Evolutionary conservation across 2,888 invertebrate species (phyloP), one percentile per base, ranked within the genome.

Genomic region (Caenorhabditis panamensis): DNA sequence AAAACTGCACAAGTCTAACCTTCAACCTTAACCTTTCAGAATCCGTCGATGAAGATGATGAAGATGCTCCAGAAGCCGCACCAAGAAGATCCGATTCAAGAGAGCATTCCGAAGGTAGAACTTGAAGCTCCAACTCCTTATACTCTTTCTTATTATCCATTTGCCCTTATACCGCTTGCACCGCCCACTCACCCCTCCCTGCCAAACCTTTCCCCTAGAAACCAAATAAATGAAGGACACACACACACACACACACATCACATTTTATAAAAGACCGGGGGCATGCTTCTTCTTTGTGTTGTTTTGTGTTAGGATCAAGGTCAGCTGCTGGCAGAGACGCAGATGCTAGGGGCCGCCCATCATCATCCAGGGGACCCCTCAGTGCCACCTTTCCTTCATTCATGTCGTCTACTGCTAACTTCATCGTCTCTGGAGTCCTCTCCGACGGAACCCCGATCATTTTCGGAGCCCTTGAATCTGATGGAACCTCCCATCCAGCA

Each of bases 381-480:
- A 16, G 64, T 31, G 11, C 31, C 28, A 26, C 51, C 11, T 56
- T 66, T 56, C 22, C 53, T 63, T 31, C 18, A 8, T 41, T 41
- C 22, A 73, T 67, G 67, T 67, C 67, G 41, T 61, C 67, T 8
- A 67, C 67, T 51, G 67, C 76, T 59, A 67, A 76, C 37, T 67
- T 59, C 20, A 71, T 82, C 61, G 82, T 84, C 54, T 66, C 61
- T 24, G 86, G 86, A 31, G 67, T 84, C 47, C 80, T 82, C 13
- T 58, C 86, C 41, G 62, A 67, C 64, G 83, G 85, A 24, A 62
- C 69, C 44, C 61, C 77, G 47, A 72, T 83, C 44, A 26, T 76
- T 8, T 64, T 79, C 22, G 82, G 82, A 37, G 69, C 81, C 41
- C 59, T 77, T 26, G 49, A 59, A 56, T 59, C 63, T 28, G 59